Percentiles rank a stretch among this genome's conserved stretches.
Conservation (phyloP, 2,888 invertebrate species). For the Pachliopta kotzebuea region DNA sequence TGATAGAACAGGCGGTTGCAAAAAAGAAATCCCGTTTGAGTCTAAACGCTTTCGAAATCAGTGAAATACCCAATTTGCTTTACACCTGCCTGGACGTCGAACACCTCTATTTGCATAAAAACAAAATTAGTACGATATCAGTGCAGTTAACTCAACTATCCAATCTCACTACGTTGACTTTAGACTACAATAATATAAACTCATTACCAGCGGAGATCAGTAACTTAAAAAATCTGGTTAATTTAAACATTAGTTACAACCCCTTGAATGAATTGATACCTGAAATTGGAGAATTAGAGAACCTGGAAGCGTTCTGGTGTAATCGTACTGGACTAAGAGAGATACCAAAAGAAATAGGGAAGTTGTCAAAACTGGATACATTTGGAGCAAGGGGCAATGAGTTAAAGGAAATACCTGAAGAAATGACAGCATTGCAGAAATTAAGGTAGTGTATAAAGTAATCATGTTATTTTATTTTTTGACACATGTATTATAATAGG, state of each 20-base stretch:
- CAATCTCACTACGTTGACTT: conserved; percentile 81
- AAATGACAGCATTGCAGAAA: conserved; percentile 77
- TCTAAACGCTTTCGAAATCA: conserved; percentile 83
- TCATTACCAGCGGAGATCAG: conserved; percentile 82
- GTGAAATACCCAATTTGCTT: conserved; percentile 79
- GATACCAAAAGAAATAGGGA: conserved; percentile 82
- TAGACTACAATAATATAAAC: conserved; percentile 84
- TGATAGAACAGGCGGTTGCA: conserved; percentile 82
- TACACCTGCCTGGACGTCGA: conserved; percentile 79
- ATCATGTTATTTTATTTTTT: neutral
- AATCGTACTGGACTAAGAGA: conserved; percentile 78
- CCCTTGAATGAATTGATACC: conserved; percentile 79
- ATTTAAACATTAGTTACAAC: conserved; percentile 85
- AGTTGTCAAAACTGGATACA: conserved; percentile 81
- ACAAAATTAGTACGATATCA: conserved; percentile 77
- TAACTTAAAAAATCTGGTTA: conserved; percentile 79
- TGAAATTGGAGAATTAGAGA: conserved; percentile 80
- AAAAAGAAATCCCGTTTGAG: conserved; percentile 81
- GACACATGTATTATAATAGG: too few relatives aligned
- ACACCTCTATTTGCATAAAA: conserved; percentile 83
- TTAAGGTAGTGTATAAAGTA: conserved; percentile 66
- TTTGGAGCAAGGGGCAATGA: conserved; percentile 84
- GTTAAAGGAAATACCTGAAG: conserved; percentile 77
- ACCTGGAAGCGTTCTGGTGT: conserved; percentile 84
- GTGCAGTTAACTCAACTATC: conserved; percentile 73